Conservation (phyloP, 1,140 invertebrate species). For the Pogonus chalceus region DNA sequence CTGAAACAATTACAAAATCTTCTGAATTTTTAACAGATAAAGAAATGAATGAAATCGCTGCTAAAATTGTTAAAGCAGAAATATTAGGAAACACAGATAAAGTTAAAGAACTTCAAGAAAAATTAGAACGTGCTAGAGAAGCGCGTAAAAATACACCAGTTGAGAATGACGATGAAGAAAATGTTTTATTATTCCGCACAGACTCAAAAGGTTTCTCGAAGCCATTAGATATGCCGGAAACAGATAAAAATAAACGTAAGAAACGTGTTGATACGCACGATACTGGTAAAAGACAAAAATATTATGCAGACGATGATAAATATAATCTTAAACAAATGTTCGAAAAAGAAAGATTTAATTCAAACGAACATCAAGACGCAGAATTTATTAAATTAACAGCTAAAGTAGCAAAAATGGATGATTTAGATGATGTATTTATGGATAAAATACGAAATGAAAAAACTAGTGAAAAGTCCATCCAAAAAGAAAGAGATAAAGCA, state of each 20-base stretch:
- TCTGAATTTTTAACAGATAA: constrained; percentile 51
- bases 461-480: constrained; percentile 48
- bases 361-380: constrained; percentile 69
- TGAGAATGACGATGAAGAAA: constrained; percentile 37
- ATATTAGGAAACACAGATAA: constrained; percentile 68
- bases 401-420: constrained; percentile 57
- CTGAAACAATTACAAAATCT: constrained; percentile 11
- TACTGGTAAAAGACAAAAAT: constrained; percentile 60
- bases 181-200: constrained; percentile 61
- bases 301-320: constrained; percentile 87
- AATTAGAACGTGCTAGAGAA: constrained; percentile 61
- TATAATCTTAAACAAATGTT: constrained; percentile 83
- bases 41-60: constrained; percentile 79
- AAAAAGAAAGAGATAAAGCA: constrained; percentile 53
- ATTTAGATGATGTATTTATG: constrained; percentile 82
- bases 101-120: constrained; percentile 57
- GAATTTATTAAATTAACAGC: constrained; percentile 67
- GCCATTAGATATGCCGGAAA: constrained; percentile 37
- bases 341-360: constrained; percentile 76
- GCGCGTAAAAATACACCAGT: constrained; percentile 37
- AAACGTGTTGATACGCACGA: constrained; percentile 63
- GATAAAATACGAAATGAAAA: constrained; percentile 56
- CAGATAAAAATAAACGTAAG: constrained; percentile 27
- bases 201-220: constrained; percentile 54
- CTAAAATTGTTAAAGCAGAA: constrained; percentile 85